Conservation (phyloP, 2,888 invertebrate species). For the Drosophila bunnanda region DNA sequence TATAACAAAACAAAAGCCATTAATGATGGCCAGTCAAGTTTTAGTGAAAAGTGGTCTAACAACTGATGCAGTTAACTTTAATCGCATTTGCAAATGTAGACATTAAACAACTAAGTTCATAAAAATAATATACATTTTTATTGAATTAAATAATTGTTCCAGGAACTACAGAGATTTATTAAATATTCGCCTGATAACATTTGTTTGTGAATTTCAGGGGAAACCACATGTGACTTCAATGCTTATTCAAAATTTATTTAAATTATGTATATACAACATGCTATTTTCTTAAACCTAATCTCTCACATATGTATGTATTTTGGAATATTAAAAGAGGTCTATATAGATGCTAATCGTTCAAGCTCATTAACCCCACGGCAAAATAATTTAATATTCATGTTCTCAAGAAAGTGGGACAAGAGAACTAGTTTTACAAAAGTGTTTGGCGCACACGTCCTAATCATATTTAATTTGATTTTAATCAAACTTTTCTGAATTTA, state of each 20-base stretch:
- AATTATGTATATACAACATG: neutral
- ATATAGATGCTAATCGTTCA: neutral
- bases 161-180: neutral
- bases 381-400: slow-evolving; percentile 4
- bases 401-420: neutral
- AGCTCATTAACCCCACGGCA: neutral
- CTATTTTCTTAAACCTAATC: neutral
- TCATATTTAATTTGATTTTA: neutral
- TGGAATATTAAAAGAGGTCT: neutral
- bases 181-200: slow-evolving; percentile 4
- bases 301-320: neutral
- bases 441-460: too few species aligned
- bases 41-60: neutral
- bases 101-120: neutral
- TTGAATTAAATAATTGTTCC: slow-evolving; percentile 1
- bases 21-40: neutral
- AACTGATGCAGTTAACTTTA: neutral
- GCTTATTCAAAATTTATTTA: neutral
- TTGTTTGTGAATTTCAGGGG: neutral
- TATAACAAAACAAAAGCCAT: neutral
- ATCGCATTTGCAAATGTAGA: neutral
- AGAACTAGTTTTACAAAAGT: neutral
- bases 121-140: neutral
- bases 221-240: neutral
- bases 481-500: neutral